phyloP scores from a whole-genome alignment of 2,888 invertebrate genomes.

The Tinea trinotella region DNA sequence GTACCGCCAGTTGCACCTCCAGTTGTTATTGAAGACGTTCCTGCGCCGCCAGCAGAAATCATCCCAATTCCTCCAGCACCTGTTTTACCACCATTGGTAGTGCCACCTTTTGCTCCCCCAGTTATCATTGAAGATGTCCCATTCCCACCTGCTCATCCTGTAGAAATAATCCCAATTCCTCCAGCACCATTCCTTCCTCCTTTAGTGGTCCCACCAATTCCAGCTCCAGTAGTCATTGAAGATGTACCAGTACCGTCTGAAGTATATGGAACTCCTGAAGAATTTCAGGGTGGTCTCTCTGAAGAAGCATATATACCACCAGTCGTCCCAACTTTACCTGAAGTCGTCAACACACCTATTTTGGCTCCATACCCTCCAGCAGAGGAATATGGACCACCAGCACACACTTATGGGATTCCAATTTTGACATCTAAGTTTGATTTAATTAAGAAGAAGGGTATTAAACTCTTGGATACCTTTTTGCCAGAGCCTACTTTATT shows the following conservation, averaged over 20 bases:
- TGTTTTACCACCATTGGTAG: no score
- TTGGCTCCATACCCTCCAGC: slow-evolving; percentile 3
- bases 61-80: neutral
- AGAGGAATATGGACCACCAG: slow-evolving; percentile 3
- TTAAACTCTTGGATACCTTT: neutral
- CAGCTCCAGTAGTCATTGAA: neutral
- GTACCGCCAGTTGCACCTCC: no score
- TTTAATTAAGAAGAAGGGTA: slow-evolving; percentile 7
- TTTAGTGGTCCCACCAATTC: neutral
- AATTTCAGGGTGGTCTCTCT: neutral
- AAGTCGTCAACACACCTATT: neutral
- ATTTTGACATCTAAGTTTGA: neutral
- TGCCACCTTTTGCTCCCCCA: neutral
- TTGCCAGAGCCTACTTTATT: neutral
- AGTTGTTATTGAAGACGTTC: no score
- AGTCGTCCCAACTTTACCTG: neutral
- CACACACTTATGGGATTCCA: slow-evolving; percentile 4
- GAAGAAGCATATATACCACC: neutral
- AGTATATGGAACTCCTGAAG: neutral
- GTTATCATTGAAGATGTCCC: neutral
- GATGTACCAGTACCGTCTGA: neutral
- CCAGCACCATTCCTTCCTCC: neutral
- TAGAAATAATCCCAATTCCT: neutral
- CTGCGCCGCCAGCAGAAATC: no score
- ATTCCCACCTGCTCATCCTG: neutral